Evolutionary conservation across 2,797 vertebrate species (phyloP).

Genomic region (Hypotaenidia okinawae): DNA sequence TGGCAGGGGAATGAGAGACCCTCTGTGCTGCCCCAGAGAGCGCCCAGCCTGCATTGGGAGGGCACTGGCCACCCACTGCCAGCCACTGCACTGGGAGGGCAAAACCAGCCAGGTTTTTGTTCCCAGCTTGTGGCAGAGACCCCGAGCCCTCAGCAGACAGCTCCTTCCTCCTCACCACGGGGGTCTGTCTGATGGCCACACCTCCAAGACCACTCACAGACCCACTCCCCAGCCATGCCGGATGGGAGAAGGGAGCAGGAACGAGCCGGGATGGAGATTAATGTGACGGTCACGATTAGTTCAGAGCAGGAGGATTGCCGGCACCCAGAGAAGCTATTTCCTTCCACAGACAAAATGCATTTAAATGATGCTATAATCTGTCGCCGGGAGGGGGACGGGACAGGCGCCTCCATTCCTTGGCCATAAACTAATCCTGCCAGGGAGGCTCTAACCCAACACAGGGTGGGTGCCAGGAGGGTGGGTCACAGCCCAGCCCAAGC

Average conservation of each 20-base stretch:
- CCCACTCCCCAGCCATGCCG: not conserved
- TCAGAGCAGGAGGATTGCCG: not conserved
- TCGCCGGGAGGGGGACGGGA: not conserved
- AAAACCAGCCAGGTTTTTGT: fast-evolving
- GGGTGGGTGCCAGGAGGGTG: not conserved
- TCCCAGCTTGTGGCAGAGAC: fast-evolving
- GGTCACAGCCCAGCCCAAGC: not conserved
- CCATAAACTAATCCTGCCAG: not conserved
- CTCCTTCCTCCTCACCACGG: not conserved
- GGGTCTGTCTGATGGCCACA: not conserved
- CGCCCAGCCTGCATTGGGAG: not conserved
- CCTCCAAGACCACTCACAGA: not conserved
- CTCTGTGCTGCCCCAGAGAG: fast-evolving
- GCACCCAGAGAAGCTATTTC: constrained; percentile 3
- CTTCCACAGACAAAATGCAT: constrained; percentile 22
- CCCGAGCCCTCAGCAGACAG: not conserved
- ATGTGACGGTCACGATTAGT: not conserved
- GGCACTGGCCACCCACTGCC: not conserved
- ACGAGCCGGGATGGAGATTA: not conserved
- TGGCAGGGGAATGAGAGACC: not conserved
- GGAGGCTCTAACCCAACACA: not conserved
- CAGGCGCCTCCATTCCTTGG: not conserved
- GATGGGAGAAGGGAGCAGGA: fast-evolving
- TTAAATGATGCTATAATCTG: constrained; percentile 27
- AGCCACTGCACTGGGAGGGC: not conserved